phyloP scores from a whole-genome alignment of 2,888 invertebrate genomes.

The Ctena decussata region DNA sequence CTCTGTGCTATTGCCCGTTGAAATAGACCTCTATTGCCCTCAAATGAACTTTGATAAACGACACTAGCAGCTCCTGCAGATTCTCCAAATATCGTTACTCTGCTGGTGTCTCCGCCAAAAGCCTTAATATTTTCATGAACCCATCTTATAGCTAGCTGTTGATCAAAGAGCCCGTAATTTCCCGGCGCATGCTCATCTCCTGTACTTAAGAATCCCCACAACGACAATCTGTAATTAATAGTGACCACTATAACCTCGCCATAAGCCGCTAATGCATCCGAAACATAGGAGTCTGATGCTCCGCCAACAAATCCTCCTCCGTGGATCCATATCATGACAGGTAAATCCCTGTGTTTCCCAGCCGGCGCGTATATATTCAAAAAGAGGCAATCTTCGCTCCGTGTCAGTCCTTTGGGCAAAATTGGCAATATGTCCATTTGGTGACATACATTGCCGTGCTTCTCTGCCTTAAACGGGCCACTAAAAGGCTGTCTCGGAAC shows the following conservation, averaged over 20 bases:
- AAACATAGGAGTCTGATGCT: constrained; percentile 91
- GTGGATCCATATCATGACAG: constrained; percentile 96
- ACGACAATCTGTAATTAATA: constrained; percentile 96
- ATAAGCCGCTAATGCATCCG: constrained; percentile 92
- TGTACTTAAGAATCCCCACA: constrained; percentile 97
- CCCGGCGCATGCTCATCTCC: constrained; percentile 93
- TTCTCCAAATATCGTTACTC: constrained; percentile 75
- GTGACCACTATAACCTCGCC: constrained; percentile 98
- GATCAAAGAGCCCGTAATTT: constrained; percentile 97
- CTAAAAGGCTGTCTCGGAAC: background rate
- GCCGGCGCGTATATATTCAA: constrained; percentile 96
- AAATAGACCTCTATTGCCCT: constrained; percentile 65
- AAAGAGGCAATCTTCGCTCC: constrained; percentile 95
- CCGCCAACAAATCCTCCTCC: constrained; percentile 98
- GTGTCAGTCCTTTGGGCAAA: background rate
- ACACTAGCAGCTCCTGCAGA: constrained; percentile 76
- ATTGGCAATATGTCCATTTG: background rate
- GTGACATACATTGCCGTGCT: background rate
- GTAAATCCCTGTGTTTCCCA: constrained; percentile 86
- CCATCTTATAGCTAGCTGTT: constrained; percentile 97
- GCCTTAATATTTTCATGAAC: constrained; percentile 93
- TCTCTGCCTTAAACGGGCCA: background rate
- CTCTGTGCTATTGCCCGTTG: constrained; percentile 74
- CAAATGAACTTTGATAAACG: constrained; percentile 72
- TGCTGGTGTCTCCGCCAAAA: constrained; percentile 76